These are phyloP conservation scores for Pammene fasciana DNA, from an alignment of 2,888 invertebrate species.

Conservation along the genomic window DNA sequence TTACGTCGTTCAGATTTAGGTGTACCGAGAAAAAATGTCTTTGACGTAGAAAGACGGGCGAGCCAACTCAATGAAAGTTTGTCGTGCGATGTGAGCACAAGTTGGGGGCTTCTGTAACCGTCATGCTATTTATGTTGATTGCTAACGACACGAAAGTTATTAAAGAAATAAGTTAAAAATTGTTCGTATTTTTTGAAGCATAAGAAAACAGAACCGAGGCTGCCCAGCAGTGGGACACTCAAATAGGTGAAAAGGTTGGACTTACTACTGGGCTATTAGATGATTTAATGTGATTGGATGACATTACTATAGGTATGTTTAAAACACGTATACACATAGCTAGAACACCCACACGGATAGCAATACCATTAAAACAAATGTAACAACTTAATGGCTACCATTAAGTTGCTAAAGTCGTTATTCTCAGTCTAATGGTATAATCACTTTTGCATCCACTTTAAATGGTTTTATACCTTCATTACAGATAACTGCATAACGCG, in stretches of 20 bases:
- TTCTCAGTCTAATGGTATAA: conserved; percentile 6
- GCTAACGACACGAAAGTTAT: conserved; percentile 10
- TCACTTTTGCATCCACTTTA: conserved; percentile 5
- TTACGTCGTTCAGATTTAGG: conserved; percentile 72
- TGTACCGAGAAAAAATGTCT: conserved; percentile 70
- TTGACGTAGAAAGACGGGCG: conserved; percentile 62
- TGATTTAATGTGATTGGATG: no score
- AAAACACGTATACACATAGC: neutral
- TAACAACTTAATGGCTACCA: conserved; percentile 13
- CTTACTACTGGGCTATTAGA: no score
- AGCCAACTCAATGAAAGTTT: conserved; percentile 69
- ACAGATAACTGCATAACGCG: neutral
- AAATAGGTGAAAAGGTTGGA: neutral
- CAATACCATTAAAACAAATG: conserved; percentile 12
- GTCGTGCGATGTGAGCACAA: conserved; percentile 54
- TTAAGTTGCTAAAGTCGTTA: conserved; percentile 16
- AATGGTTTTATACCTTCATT: neutral
- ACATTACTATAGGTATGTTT: neutral
- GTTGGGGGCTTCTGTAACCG: conserved; percentile 46
- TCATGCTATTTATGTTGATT: conserved; percentile 46
- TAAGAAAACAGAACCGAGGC: no score
- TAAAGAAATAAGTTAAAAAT: conserved; percentile 14
- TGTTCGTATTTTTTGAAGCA: neutral
- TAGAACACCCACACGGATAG: neutral
- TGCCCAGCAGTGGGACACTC: no score